Base-by-base conservation (phyloP, 2,888 invertebrate genomes). In the Acanthosepion pharaonis region DNA sequence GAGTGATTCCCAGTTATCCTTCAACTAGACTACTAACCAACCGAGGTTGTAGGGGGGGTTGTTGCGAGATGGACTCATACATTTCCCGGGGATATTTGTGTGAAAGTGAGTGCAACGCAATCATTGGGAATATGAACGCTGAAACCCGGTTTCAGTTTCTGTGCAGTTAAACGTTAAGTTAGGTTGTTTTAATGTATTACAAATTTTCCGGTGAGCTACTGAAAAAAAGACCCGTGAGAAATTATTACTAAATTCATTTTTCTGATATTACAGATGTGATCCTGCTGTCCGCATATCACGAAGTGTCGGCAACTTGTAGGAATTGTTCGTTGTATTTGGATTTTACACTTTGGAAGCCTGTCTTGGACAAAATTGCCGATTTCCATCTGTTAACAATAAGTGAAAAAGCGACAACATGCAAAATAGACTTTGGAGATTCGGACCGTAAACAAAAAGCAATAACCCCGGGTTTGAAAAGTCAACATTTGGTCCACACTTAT, bases 401-500 rank as follows among this genome's bases (percentile, higher is more conserved):
- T 78, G n/a, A 78, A 33, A 8, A 33, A 11, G 3, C 0, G 0
- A 78, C n/a, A 11, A 78, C n/a, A 0, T 78, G 78, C 33, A n/a
- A n/a, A 5, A 9, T 78, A 11, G 33, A 33, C 11, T 78, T 15
- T 4, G 78, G 78, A n/a, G 78, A 78, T n/a, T 5, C 15, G 15
- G 0, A 4, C 0, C 6, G 0, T n/a, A 18, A 78, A 3, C n/a
- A 4, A 9, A n/a, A 2, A 11, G 0, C 0, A n/a, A 1, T n/a
- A 33, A 9, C 11, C 20, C 33, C 78, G 18, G 78, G 78, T 78
- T 78, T 78, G 78, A 78, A 8, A n/a, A 78, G 33, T 78, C 2
- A 8, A 78, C 11, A 15, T n/a, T 0, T n/a, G 9, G 3, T 1
- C 5, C n/a, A 78, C n/a, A 3, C 11, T 15, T 78, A 78, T 78